Evolutionary conservation across 2,797 vertebrate species (phyloP).

Genomic region (Pteronotus mesoamericanus): DNA sequence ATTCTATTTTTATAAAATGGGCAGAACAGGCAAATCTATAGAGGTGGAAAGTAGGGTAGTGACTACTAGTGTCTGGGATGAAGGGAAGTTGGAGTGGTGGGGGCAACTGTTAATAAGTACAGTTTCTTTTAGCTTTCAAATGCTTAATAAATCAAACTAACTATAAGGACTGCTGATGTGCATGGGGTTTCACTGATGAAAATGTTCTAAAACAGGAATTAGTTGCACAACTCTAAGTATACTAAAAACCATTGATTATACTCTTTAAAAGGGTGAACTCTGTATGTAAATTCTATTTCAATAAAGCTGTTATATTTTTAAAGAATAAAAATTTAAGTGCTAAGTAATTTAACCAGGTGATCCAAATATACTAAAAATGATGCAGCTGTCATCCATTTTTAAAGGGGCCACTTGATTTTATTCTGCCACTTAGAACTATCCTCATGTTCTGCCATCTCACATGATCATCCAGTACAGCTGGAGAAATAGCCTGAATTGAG

Average conservation of each 20-base stretch:
- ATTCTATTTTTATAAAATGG: not conserved
- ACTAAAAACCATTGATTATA: not conserved
- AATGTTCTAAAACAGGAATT: not conserved
- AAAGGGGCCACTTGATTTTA: not conserved
- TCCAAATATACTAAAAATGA: constrained; percentile 71
- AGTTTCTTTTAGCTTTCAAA: not conserved
- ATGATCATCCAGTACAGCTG: not conserved
- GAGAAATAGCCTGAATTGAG: not conserved
- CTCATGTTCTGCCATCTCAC: not conserved
- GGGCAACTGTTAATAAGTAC: not conserved
- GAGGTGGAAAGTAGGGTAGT: not conserved
- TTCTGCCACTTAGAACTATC: constrained; percentile 13
- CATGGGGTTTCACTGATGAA: not conserved
- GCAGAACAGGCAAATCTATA: not conserved
- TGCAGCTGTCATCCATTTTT: not conserved
- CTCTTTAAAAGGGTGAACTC: not conserved
- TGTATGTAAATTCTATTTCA: not conserved
- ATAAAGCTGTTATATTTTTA: not conserved
- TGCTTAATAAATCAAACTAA: not conserved
- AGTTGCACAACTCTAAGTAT: not conserved
- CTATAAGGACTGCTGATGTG: not conserved
- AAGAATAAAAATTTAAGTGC: not conserved
- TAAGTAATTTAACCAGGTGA: constrained; percentile 76
- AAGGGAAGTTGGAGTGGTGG: not conserved
- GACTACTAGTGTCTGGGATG: not conserved